These are phyloP conservation scores for Odocoileus virginianus DNA, from an alignment of 2,113 vertebrate species.

Conservation along the genomic window DNA sequence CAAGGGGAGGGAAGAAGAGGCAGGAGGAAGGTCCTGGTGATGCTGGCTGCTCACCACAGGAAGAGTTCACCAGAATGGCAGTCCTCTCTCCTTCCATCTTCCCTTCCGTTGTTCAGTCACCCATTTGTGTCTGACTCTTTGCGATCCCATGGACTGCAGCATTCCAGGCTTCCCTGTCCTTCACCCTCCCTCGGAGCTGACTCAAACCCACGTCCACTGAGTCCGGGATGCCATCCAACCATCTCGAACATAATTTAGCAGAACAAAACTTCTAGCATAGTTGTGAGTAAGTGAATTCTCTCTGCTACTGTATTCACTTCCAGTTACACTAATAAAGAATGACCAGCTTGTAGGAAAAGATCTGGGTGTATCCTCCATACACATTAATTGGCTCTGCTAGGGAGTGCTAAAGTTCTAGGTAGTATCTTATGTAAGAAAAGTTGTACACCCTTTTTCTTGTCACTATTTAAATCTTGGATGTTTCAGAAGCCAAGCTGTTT, in stretches of 20 bases:
- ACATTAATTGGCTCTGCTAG: not conserved
- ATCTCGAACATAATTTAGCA: not conserved
- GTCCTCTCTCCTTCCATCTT: not conserved
- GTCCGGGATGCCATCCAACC: not conserved
- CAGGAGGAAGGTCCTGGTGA: not conserved
- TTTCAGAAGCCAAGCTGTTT: not conserved
- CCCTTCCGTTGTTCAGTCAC: not conserved
- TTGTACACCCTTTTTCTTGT: not conserved
- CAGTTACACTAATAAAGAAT: constrained; percentile 35
- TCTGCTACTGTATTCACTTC: not conserved
- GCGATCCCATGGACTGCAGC: not conserved
- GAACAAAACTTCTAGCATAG: not conserved
- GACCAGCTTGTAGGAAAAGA: not conserved
- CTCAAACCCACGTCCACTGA: not conserved
- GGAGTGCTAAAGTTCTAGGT: not conserved
- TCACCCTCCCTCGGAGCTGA: not conserved
- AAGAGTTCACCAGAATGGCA: not conserved
- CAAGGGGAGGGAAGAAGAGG: not conserved
- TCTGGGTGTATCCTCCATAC: not conserved
- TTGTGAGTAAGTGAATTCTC: not conserved
- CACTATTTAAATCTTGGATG: not conserved
- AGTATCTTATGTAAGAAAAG: not conserved
- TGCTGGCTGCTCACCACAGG: not conserved
- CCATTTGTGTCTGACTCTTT: not conserved
- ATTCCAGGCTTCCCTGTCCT: not conserved